Base-by-base conservation (phyloP, 2,113 vertebrate species). In the Pollachius pollachius region DNA sequence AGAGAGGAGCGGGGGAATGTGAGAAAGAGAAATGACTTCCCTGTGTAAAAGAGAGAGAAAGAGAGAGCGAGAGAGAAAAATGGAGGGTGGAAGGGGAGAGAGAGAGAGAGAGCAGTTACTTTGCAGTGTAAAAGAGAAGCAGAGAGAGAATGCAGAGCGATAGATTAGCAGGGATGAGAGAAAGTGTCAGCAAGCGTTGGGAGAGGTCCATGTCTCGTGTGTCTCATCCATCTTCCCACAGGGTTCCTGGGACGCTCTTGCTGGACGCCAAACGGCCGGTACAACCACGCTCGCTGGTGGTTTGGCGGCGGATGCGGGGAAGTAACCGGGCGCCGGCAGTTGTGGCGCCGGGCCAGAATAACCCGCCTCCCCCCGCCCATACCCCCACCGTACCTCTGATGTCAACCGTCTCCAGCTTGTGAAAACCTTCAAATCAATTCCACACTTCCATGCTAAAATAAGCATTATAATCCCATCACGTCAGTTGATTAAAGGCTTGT, bases 191-290 rank as follows among this genome's bases (percentile, higher is more conserved):
- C 72, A 72, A 78, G 79, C 74, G 84, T 72, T 85, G 37, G 37
- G 37, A 11, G 37, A 41, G 37, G 1, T 41, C 37, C 11, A 11
- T 41, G 34, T 37, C 34, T 37, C 34, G n/a, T n/a, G n/a, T n/a
- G 30, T 34, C 30, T 86, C 75, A 86, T 89, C 82, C 81, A 72
- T 88, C 82, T 81, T 65, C 62, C 84, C 30, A 83, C 84, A 77
- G 74, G 79, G 73, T 80, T 76, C 41, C 70, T 84, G 80, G 76
- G 81, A 82, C 80, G 68, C 19, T 13, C 8, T 7, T 9, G 41
- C 41, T 48, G 41, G 41, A 48, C 41, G 8, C 41, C 41, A 48
- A 34, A 7, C 30, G 30, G 30, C 30, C 30, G 30, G 30, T 4
- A 5, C 30, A 34, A 4, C 30, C 30, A 34, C 6, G 30, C 30